A percentile compares a stretch with the other conserved stretches of the same genome.
These are phyloP conservation scores for Cranoglanis bouderius DNA, from an alignment of 2,113 vertebrate genomes.

Conservation along the genomic window DNA sequence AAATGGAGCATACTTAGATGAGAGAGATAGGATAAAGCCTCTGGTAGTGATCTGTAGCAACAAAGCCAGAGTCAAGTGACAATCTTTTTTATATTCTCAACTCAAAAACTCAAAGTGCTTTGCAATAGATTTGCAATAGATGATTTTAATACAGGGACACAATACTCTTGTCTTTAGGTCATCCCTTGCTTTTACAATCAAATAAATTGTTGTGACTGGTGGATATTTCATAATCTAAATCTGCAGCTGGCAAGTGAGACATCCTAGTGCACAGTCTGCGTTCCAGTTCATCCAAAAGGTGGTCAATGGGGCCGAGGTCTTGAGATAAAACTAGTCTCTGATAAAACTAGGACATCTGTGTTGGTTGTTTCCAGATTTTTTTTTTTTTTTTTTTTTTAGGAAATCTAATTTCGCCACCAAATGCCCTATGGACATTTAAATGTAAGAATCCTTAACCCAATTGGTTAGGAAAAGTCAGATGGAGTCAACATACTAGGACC, in stretches of 20 bases:
- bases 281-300: neutral
- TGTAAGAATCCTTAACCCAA: neutral
- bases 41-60: neutral
- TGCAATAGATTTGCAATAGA: too few relatives aligned
- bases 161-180: neutral
- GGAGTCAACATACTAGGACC: neutral
- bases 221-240: neutral
- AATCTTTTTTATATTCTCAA: neutral
- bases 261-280: neutral
- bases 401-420: neutral
- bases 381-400: neutral
- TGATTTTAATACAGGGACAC: neutral
- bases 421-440: neutral
- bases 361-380: neutral
- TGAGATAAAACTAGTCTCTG: neutral
- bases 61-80: too few relatives aligned
- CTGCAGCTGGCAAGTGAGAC: neutral
- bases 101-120: neutral
- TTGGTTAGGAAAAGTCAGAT: neutral
- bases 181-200: too few relatives aligned
- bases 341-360: neutral
- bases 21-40: neutral
- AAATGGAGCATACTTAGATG: too few relatives aligned
- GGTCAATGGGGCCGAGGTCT: neutral
- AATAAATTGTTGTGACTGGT: too few relatives aligned